Conservation (phyloP, 2,888 invertebrate genomes). For the Spilarctia lutea region DNA sequence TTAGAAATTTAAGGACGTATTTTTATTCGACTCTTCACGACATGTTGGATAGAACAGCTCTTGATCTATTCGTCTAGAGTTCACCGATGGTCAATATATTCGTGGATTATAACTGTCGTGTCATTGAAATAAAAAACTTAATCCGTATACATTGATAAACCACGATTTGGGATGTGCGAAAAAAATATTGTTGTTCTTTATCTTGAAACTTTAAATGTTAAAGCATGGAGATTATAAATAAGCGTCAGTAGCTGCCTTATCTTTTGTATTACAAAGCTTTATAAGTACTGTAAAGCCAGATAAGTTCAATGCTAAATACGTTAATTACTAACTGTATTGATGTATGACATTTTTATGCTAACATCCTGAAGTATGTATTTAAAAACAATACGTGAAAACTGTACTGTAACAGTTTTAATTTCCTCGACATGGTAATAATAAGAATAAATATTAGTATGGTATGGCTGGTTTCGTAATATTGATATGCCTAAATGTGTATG, state of each 20-base stretch:
- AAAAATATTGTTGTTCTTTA: constrained; percentile 16
- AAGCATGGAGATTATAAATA: neutral
- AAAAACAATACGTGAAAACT: neutral
- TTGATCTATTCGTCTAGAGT: constrained; percentile 44
- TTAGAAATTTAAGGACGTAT: constrained; percentile 44
- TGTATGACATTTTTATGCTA: neutral
- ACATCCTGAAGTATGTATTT: neutral
- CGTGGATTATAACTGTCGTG: constrained; percentile 59
- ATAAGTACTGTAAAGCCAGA: neutral
- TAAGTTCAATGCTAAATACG: neutral
- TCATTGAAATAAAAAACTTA: constrained; percentile 49
- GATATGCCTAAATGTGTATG: too few relatives aligned
- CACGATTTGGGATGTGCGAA: constrained; percentile 33
- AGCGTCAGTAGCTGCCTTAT: neutral
- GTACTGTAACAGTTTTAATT: too few relatives aligned
- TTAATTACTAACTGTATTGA: neutral
- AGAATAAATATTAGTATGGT: too few relatives aligned
- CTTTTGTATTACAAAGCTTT: neutral
- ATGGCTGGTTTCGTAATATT: too few relatives aligned
- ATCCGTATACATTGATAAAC: constrained; percentile 53
- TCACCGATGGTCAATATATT: constrained; percentile 64
- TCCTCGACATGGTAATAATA: too few relatives aligned
- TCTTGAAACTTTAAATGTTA: constrained; percentile 3
- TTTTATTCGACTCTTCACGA: constrained; percentile 33
- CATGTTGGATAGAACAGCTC: constrained; percentile 21